Base-by-base conservation (phyloP, 2,888 invertebrate genomes). In the Pseudococcus jackbeardsleyi region DNA sequence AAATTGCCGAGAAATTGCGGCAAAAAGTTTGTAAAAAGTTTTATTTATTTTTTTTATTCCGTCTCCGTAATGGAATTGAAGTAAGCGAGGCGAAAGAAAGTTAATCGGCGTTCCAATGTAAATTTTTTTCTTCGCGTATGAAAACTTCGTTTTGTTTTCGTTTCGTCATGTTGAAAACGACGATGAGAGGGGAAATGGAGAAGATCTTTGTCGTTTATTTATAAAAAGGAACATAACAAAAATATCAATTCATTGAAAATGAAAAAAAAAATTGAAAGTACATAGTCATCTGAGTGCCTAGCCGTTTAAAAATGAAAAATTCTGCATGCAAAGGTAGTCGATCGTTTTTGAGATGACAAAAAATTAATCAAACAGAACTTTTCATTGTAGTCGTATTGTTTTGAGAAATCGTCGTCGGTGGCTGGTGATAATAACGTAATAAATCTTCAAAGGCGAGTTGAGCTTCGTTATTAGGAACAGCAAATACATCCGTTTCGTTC, bases 91-190 rank as follows among this genome's bases (percentile, higher is more conserved):
- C 33, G 72, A 33, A 17, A 72, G 72, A 72, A 72, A 72, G 72
- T 72, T 72, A 72, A 72, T 72, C 72, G 72, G 1, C 72, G 72
- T 68, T 68, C 7, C 59, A n/a, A 64, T 64, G 64, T 64, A 64
- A 22, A 64, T 72, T 72, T 72, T 72, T 72, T 8, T 33, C 33
- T 15, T 26, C 8, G 26, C 9, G 68, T 64, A 22, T 64, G 15
- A 15, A 33, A 72, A 72, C 17, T 42, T 42, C 12, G 26, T 68
- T 22, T 68, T 8, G 6, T 68, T 68, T 22, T 68, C 26, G 68
- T 68, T 17, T 59, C n/a, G 59, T 17, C 5, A 42, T 42, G 42
- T 42, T 42, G 9, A 42, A 42, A 42, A 42, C 7, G 7, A 42
- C 6, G 59, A n/a, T 59, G 12, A 11, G 64, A 64, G 11, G 64